Evolutionary conservation across 2,797 vertebrate genomes (phyloP).

Genomic region (Graptemys geographica): DNA sequence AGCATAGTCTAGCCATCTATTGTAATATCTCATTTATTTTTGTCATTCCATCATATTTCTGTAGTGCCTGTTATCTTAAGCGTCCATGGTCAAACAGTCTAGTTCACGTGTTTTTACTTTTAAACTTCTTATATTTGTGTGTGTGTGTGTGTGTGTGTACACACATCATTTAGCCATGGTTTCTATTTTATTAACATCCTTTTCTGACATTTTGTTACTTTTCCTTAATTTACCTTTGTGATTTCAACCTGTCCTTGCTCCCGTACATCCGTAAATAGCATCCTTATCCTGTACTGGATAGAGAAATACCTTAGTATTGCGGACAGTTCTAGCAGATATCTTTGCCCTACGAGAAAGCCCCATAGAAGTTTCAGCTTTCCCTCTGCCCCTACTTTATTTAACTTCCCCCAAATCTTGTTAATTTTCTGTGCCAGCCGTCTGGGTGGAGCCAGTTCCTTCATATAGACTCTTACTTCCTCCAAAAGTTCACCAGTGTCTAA

Average conservation of each 20-base stretch:
- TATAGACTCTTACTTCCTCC: background rate
- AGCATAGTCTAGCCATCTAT: background rate
- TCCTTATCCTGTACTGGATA: background rate
- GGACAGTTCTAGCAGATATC: background rate
- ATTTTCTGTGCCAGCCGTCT: background rate
- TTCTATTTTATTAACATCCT: background rate
- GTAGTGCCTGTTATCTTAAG: background rate
- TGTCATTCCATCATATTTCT: background rate
- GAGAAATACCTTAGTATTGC: background rate
- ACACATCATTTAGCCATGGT: background rate
- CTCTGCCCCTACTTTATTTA: background rate
- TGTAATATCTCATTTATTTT: background rate
- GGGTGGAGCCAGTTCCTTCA: background rate
- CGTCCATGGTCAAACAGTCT: background rate
- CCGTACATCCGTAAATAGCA: background rate
- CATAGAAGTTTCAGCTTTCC: background rate
- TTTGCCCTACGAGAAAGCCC: background rate
- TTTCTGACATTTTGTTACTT: background rate
- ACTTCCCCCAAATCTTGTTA: background rate
- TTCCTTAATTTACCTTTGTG: background rate
- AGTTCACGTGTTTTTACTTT: background rate
- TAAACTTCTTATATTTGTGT: background rate
- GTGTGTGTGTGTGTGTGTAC: background rate
- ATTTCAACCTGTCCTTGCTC: background rate
- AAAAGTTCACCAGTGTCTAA: background rate